Evolutionary conservation across 2,797 vertebrate species (phyloP).

Genomic region (Hozukius guyotensis): DNA sequence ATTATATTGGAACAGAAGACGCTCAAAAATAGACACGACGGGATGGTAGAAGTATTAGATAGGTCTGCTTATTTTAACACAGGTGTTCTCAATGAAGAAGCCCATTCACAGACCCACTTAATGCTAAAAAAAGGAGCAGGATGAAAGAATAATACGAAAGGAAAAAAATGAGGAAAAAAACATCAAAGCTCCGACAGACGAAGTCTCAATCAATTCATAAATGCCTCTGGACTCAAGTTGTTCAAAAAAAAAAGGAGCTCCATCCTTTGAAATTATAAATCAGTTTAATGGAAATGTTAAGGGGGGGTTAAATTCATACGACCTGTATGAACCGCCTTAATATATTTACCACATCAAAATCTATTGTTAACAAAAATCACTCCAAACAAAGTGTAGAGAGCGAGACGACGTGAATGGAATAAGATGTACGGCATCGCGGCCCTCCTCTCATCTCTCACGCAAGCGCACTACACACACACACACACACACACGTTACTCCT

Average conservation of each 20-base stretch:
- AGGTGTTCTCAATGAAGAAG: constrained; percentile 77
- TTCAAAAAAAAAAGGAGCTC: constrained; percentile 24
- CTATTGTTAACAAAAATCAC: constrained; percentile 28
- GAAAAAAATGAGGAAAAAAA: constrained; percentile 64
- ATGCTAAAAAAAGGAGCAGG: constrained; percentile 25
- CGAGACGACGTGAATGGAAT: not conserved
- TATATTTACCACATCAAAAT: constrained; percentile 38
- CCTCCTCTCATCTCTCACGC: not conserved
- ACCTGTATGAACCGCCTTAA: constrained; percentile 3
- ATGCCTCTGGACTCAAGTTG: constrained; percentile 61
- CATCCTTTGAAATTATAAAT: constrained; percentile 59
- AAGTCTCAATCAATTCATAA: constrained; percentile 68
- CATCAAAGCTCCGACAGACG: constrained; percentile 73
- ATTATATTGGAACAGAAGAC: constrained; percentile 69
- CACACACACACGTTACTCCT: not conserved
- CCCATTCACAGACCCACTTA: constrained; percentile 50
- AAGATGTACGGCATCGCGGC: not conserved
- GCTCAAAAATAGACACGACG: constrained; percentile 48
- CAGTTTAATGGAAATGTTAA: constrained; percentile 48
- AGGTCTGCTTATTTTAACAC: constrained; percentile 72
- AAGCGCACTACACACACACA: not conserved
- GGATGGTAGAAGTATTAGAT: constrained; percentile 61
- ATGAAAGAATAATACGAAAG: constrained; percentile 62
- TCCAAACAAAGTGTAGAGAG: constrained; percentile 3
- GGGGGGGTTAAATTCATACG: constrained; percentile 6